Evolutionary conservation across 2,113 vertebrate genomes (phyloP).

Genomic region (Manacus vitellinus): DNA sequence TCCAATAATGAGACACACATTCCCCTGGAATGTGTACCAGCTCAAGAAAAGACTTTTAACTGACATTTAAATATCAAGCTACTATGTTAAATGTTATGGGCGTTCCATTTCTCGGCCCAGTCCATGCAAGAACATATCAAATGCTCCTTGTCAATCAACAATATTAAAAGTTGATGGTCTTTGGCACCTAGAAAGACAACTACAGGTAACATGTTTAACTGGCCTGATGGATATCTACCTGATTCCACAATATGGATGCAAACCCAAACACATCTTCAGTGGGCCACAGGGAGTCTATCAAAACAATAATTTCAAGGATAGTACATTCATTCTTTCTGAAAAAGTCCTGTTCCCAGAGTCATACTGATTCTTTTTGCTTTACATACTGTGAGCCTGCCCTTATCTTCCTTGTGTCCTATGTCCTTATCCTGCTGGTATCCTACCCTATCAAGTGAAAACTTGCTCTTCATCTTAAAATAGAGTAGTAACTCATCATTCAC

Average conservation of each 20-base stretch:
- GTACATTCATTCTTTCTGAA: background rate
- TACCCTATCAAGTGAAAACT: background rate
- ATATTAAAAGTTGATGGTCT: conserved; percentile 52
- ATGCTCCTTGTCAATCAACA: conserved; percentile 38
- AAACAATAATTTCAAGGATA: conserved; percentile 12
- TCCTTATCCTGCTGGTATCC: background rate
- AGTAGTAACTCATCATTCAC: background rate
- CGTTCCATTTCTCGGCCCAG: conserved; percentile 28
- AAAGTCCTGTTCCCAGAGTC: background rate
- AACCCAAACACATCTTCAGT: background rate
- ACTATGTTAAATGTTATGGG: conserved; percentile 53
- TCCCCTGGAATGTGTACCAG: background rate
- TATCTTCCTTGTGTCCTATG: background rate
- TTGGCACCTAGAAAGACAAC: conserved; percentile 27
- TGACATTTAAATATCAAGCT: conserved; percentile 74
- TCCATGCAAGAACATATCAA: conserved; percentile 54
- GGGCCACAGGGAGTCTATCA: background rate
- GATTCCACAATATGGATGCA: background rate
- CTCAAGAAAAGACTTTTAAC: conserved; percentile 60
- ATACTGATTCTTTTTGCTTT: background rate
- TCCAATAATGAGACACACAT: background rate
- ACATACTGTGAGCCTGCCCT: background rate
- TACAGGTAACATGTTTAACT: background rate
- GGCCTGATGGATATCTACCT: background rate
- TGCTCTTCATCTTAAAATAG: background rate